These are phyloP conservation scores for Ruditapes philippinarum DNA, from an alignment of 1,140 invertebrate species.

Conservation along the genomic window DNA sequence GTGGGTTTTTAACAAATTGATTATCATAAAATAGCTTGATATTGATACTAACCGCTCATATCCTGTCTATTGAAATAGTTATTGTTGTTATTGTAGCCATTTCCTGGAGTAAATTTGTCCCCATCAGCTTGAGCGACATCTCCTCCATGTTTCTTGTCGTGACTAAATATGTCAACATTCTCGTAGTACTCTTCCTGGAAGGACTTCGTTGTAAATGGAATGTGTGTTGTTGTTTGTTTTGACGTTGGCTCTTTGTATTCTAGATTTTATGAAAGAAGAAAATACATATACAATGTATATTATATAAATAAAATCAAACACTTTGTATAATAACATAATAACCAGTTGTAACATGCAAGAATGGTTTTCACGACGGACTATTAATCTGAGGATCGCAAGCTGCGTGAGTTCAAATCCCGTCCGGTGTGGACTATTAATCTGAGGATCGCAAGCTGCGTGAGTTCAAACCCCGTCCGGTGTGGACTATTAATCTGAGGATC, in stretches of 20 bases:
- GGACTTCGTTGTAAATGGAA: not conserved
- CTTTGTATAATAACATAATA: no score
- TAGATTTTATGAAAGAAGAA: no score
- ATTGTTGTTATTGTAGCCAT: not conserved
- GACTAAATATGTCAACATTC: not conserved
- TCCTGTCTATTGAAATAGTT: not conserved
- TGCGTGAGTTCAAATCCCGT: no score
- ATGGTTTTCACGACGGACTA: no score
- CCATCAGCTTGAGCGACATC: not conserved
- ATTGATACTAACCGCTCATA: not conserved
- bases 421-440: no score
- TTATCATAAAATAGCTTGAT: not conserved
- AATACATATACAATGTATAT: no score
- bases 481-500: no score
- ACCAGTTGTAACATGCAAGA: no score
- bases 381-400: no score
- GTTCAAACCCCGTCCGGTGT: no score
- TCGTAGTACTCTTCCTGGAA: not conserved
- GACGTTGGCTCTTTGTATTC: slow-evolving; percentile 20
- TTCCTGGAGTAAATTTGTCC: not conserved
- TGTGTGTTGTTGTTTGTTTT: not conserved
- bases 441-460: no score
- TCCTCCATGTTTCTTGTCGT: slow-evolving; percentile 1
- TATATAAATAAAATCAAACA: no score
- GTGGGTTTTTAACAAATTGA: not conserved